Percentiles rank a stretch among this genome's conserved stretches.
Conservation (phyloP, 2,113 vertebrate species). For the Gymnorhina tibicen region DNA sequence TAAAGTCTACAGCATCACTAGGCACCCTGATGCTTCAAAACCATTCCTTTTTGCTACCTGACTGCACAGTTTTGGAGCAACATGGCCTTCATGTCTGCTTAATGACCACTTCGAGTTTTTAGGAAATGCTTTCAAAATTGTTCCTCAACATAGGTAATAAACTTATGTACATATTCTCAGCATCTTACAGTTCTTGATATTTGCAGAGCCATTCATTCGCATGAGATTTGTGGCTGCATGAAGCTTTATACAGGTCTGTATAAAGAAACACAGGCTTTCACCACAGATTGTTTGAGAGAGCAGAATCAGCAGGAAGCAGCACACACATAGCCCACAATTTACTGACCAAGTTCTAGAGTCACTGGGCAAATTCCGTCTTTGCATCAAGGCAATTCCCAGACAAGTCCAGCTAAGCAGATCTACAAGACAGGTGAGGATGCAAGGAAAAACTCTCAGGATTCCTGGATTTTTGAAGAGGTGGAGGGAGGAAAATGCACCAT, state of each 20-base stretch:
- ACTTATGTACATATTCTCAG: not conserved
- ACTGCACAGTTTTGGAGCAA: not conserved
- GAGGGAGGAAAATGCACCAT: not conserved
- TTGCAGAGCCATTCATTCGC: not conserved
- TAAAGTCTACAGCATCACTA: not conserved
- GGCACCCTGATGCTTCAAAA: not conserved
- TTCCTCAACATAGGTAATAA: not conserved
- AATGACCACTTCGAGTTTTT: not conserved
- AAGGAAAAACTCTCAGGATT: not conserved
- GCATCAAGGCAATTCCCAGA: not conserved
- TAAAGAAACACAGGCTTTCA: not conserved
- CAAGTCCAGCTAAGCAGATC: not conserved
- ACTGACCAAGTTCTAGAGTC: not conserved
- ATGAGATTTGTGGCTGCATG: not conserved
- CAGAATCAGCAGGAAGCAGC: not conserved
- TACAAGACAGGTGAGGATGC: not conserved
- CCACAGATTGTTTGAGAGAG: rapidly evolving
- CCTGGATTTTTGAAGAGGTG: not conserved
- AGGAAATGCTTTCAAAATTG: not conserved
- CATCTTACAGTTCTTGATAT: not conserved
- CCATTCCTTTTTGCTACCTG: not conserved
- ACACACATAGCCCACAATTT: not conserved
- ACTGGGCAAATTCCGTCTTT: not conserved
- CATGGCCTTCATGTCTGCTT: not conserved
- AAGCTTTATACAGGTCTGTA: not conserved